Base-by-base conservation (phyloP, 2,888 invertebrate species). In the Ophion ellenae region DNA sequence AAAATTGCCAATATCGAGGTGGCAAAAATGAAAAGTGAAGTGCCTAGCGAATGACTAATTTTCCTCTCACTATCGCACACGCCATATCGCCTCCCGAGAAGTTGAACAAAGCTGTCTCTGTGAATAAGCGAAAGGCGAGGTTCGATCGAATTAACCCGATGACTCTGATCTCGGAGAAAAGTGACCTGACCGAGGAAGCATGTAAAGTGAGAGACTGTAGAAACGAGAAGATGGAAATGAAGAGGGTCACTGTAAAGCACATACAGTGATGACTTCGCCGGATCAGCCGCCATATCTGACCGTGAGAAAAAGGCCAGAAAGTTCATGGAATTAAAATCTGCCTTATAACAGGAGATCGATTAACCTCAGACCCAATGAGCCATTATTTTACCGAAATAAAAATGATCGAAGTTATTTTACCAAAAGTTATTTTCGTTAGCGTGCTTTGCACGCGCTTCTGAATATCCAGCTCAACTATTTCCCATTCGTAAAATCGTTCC, bases 181-280 rank as follows among this genome's bases (percentile, higher is more conserved):
- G 64, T 36, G 64, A 64, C 36, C 28, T 24, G 66, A 11, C 57
- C 59, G n/a, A 40, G 57, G 24, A 59, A 80, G 66, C 53, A 80
- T 24, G 73, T 45, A n/a, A 63, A 47, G 47, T 20, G 17, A 9
- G 61, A n/a, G 47, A 53, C 57, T 66, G 40, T 73, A 57, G 57
- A 59, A 73, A 40, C 80, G 59, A 66, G 66, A 66, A 74, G 74
- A 69, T 69, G 61, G 20, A 24, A 53, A 36, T 28, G 32, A 36
- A 73, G 32, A 75, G 53, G 53, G 53, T 57, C 69, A 61, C 36
- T 11, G 24, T 40, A 17, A 40, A 63, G 36, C 53, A 10, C 69
- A 63, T 63, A 53, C 61, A 28, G 57, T n/a, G 40, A 69, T 64
- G 57, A 40, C 77, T 78, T 81, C 66, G 74, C 63, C 67, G 66